These are phyloP conservation scores for Alectura lathami DNA, from an alignment of 2,113 vertebrate species.

Conservation along the genomic window DNA sequence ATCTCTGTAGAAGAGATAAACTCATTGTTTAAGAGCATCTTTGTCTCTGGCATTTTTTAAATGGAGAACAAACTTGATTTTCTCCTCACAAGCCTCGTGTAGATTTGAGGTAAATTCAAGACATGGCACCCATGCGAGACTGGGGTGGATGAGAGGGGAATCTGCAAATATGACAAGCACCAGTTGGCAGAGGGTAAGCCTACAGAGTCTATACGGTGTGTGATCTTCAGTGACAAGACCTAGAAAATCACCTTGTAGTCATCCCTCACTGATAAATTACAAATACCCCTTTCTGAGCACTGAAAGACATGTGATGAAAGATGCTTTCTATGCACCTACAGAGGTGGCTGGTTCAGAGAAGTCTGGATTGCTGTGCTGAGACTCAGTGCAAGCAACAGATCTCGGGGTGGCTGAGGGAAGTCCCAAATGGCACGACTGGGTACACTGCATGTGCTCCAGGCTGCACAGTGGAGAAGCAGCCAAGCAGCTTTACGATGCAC, in stretches of 20 bases:
- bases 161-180: neutral
- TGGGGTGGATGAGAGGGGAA: neutral
- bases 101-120: neutral
- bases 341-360: neutral
- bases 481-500: neutral
- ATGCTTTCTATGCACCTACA: neutral
- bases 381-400: neutral
- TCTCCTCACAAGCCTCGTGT: neutral
- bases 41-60: neutral
- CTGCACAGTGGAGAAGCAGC: neutral
- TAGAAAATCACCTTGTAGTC: neutral
- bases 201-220: neutral
- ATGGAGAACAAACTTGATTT: neutral
- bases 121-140: neutral
- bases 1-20: slow-evolving; percentile 1
- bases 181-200: neutral
- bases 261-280: neutral
- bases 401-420: neutral
- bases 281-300: neutral
- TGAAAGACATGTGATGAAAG: neutral
- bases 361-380: neutral
- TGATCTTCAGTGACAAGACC: neutral
- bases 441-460: fast-evolving
- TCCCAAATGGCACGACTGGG: neutral
- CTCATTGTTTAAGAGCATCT: neutral